A percentile compares a stretch with the other conserved stretches of the same genome.
Conservation (phyloP, 2,797 vertebrate genomes). For the Gallirallus australis region DNA sequence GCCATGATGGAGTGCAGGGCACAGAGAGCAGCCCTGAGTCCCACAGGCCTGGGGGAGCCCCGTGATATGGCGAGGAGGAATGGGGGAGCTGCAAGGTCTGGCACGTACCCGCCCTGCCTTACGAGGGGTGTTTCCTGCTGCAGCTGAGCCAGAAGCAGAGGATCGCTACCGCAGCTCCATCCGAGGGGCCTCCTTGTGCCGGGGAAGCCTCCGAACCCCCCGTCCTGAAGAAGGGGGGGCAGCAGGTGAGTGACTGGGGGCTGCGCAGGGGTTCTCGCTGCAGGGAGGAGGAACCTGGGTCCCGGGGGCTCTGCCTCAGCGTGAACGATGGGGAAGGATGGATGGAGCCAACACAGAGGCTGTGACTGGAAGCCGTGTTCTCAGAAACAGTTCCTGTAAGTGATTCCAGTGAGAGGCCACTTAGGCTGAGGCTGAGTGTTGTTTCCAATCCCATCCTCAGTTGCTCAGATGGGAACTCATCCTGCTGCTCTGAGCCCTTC, state of each 20-base stretch:
- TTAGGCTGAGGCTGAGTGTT: neutral
- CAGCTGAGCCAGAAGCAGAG: conserved; percentile 83
- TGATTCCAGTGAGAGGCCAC: accelerated
- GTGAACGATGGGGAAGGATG: accelerated
- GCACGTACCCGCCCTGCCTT: accelerated
- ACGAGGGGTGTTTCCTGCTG: conserved; percentile 3
- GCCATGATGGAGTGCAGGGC: accelerated
- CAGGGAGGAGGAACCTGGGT: neutral
- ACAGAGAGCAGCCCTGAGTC: neutral
- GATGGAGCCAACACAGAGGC: neutral
- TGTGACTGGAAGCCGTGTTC: accelerated
- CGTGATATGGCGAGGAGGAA: accelerated
- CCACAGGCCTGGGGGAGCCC: accelerated
- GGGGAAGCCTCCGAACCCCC: conserved; percentile 80
- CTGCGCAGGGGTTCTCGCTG: accelerated
- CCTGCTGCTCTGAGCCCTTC: neutral
- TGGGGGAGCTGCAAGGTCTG: neutral
- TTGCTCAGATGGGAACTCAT: neutral
- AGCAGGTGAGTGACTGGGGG: conserved; percentile 66
- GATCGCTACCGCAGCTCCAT: conserved; percentile 87
- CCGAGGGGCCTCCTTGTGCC: conserved; percentile 82
- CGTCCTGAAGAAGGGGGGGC: conserved; percentile 85
- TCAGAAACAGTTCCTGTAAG: neutral
- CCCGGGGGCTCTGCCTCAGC: neutral
- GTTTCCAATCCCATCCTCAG: neutral